Conservation (phyloP, 2,797 vertebrate genomes). For the Spinus olivaceus region DNA sequence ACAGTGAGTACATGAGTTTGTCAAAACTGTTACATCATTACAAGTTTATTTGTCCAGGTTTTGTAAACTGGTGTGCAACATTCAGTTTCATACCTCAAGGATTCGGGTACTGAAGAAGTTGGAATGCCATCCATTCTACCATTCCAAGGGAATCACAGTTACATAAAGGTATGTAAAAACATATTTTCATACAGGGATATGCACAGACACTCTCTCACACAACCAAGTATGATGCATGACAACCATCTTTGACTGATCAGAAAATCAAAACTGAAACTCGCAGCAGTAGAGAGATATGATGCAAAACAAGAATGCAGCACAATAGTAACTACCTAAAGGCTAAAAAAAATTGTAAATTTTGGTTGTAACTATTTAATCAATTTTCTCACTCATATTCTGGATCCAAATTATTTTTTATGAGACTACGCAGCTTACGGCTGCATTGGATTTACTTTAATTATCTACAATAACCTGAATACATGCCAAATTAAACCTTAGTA, state of each 20-base stretch:
- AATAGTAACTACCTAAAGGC: neutral
- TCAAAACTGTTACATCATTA: neutral
- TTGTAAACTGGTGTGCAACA: neutral
- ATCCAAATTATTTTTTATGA: neutral
- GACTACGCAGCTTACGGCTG: neutral
- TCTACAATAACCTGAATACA: neutral
- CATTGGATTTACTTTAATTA: neutral
- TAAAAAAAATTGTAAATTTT: neutral
- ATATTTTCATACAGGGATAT: fast-evolving
- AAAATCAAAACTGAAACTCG: neutral
- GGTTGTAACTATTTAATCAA: neutral
- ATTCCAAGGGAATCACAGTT: neutral
- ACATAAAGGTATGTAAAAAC: neutral
- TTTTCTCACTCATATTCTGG: neutral
- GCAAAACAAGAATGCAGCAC: neutral
- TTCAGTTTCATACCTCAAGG: neutral
- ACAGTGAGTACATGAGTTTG: fast-evolving
- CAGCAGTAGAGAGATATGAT: neutral
- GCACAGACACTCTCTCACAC: neutral
- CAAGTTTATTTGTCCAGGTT: neutral
- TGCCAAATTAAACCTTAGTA: neutral
- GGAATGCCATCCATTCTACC: neutral
- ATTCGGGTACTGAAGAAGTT: neutral
- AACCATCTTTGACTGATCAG: neutral
- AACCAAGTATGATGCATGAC: neutral